Evolutionary conservation across 2,888 invertebrate genomes (phyloP), one percentile per base, ranked within the genome.

Genomic region (Osmoderma eremita): DNA sequence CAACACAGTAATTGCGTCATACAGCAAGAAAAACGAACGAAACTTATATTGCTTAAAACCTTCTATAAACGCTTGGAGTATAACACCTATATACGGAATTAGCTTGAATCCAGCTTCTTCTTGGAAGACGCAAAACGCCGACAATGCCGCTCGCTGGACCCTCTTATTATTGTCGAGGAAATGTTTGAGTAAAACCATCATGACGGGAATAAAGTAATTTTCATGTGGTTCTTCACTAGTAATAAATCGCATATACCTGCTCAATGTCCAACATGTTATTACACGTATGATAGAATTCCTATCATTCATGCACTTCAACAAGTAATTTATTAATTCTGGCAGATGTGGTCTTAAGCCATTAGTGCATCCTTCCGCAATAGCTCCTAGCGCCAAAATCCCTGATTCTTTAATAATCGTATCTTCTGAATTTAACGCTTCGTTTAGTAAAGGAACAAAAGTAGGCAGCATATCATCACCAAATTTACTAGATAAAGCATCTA

Each of bases 361-460:
- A 85, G 89, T 87, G 69, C 82, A 82, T 56, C 91, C 89, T 83
- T 81, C 75, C 41, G 81, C 81, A 54, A 83, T 81, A 3, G 82
- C 82, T 13, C 82, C 98, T 66, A 99, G 84, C 1, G 98, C 97
- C 62, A 97, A 84, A 73, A 97, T 96, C 13, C 94, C 96, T 72
- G 94, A 94, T 82, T 97, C 97, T 84, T 97, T 98, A 67, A 98
- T 91, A 75, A 95, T 92, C 95, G 98, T 98, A 73, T 96, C 92
- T 64, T 90, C 88, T 80, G 97, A 95, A 80, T 95, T 95, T 1
- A 99, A 86, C 0, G 97, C 96, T 80, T 98, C 97, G 81, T 97
- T 96, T 8, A 99, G 87, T 76, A 97, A 95, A 5, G 98, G 98
- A 76, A 99, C 88, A 36, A 99, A 87, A 68, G 96, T 91, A 0